Evolutionary conservation across 2,113 vertebrate species (phyloP).

Genomic region (Oenanthe oenanthe): DNA sequence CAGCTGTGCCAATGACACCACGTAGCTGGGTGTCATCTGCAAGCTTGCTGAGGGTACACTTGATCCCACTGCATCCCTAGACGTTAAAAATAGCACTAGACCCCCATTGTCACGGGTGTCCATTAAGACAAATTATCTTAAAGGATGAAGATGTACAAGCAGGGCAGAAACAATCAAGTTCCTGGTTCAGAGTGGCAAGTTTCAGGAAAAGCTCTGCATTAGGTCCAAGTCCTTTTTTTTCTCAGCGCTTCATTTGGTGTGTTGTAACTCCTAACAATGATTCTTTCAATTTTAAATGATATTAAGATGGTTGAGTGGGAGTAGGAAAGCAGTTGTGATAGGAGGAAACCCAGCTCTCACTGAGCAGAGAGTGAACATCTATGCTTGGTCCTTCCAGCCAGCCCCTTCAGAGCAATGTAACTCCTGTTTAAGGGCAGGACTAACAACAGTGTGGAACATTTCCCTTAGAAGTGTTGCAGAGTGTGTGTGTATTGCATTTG

Average conservation of each 20-base stretch:
- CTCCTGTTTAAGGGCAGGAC: background rate
- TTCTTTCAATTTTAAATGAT: background rate
- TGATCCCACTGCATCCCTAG: background rate
- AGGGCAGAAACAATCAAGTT: background rate
- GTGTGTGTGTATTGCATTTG: no score
- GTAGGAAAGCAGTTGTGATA: background rate
- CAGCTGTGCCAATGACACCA: accelerated
- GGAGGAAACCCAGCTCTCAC: background rate
- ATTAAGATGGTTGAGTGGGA: background rate
- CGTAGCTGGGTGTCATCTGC: background rate
- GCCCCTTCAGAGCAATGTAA: background rate
- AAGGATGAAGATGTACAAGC: background rate
- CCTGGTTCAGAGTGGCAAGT: background rate
- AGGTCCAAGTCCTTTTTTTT: background rate
- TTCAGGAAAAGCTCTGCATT: background rate
- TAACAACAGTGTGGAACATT: background rate
- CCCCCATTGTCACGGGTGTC: background rate
- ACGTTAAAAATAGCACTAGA: background rate
- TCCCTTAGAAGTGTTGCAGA: background rate
- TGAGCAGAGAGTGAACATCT: background rate
- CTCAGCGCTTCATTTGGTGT: background rate
- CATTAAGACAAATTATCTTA: background rate
- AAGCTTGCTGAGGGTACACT: no score
- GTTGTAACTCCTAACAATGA: background rate
- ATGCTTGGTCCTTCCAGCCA: background rate